Conservation (phyloP, 2,888 invertebrate species). For the Cotesia congregata region DNA sequence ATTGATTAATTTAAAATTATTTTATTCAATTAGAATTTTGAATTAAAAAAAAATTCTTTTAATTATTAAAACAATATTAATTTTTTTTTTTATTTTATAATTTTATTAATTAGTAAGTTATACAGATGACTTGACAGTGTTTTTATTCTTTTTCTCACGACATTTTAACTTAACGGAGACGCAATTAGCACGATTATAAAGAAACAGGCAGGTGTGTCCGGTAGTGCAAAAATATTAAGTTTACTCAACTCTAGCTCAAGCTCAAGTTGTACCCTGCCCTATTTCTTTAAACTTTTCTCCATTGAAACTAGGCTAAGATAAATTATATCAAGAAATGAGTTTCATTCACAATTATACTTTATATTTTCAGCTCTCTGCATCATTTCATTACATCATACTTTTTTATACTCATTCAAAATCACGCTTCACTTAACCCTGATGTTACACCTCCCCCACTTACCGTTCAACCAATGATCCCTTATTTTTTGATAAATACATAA, state of each 20-base stretch:
- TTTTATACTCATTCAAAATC: no score
- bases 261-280: neutral
- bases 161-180: neutral
- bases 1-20: no score
- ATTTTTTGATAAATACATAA: no score
- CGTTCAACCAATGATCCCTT: no score
- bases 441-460: no score
- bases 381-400: no score
- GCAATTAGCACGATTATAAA: slow-evolving; percentile 15
- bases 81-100: neutral
- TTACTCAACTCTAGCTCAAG: neutral
- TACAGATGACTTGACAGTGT: neutral
- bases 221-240: neutral
- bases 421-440: no score
- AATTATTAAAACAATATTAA: no score
- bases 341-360: neutral
- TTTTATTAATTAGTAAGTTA: neutral
- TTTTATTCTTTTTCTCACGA: neutral
- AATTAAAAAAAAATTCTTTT: no score
- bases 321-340: neutral
- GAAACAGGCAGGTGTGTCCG: neutral
- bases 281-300: neutral
- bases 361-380: no score
- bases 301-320: neutral
- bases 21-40: no score